Conservation (phyloP, 2,113 vertebrate genomes). For the Laticauda laticaudata region DNA sequence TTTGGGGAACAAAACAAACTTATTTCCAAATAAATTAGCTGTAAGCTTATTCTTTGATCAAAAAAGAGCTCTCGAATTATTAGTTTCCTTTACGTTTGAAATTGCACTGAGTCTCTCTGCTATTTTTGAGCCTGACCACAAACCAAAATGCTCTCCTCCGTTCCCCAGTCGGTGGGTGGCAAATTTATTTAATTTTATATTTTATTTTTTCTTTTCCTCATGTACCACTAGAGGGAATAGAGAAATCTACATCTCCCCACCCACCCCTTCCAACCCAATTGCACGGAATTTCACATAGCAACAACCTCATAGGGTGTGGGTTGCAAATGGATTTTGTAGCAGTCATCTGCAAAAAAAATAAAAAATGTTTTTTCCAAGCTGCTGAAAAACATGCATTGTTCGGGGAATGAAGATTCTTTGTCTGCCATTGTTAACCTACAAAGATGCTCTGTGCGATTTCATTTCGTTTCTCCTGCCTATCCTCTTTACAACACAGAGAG, state of each 20-base stretch:
- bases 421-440: background rate
- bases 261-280: background rate
- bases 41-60: background rate
- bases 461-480: background rate
- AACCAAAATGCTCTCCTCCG: background rate
- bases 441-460: background rate
- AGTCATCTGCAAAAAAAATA: background rate
- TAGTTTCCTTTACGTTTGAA: background rate
- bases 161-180: background rate
- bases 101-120: background rate
- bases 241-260: background rate
- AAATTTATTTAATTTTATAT: background rate
- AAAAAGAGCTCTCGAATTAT: background rate
- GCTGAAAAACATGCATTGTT: background rate
- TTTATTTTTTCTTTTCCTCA: background rate
- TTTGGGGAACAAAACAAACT: background rate
- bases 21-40: background rate
- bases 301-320: background rate
- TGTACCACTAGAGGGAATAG: conserved; percentile 15
- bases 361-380: background rate
- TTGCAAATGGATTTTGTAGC: background rate
- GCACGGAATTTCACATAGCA: background rate
- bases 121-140: background rate
- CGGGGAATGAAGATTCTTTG: background rate
- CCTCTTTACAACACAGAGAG: background rate